Evolutionary conservation across 2,113 vertebrate genomes (phyloP).

Genomic region (mouse (Mus musculus)): DNA sequence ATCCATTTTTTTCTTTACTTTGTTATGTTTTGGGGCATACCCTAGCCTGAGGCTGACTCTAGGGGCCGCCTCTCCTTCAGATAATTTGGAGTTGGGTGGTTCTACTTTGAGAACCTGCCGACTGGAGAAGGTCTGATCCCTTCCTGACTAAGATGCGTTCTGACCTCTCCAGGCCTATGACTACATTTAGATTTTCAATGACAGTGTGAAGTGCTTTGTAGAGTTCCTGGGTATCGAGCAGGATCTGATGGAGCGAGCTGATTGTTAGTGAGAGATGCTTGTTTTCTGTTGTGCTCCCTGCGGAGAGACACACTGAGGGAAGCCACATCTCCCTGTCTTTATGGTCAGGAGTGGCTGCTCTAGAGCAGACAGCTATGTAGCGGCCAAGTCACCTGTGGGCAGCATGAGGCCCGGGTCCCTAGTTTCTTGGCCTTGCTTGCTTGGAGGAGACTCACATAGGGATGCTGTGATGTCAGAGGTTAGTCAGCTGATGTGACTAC

Average conservation of each 20-base stretch:
- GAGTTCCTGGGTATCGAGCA: background rate
- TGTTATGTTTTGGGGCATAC: background rate
- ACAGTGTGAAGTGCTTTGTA: background rate
- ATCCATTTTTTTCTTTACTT: background rate
- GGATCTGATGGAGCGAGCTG: background rate
- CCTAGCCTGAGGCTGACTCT: background rate
- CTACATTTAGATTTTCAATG: background rate
- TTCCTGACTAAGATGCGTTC: background rate
- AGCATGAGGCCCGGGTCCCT: rapidly evolving
- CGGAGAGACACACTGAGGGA: background rate
- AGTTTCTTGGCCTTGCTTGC: background rate
- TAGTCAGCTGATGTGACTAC: background rate
- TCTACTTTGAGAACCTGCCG: background rate
- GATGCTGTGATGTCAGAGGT: background rate
- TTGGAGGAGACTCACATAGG: rapidly evolving
- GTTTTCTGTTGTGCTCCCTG: background rate
- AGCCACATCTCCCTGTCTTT: background rate
- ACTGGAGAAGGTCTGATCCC: background rate
- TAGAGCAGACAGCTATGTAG: rapidly evolving
- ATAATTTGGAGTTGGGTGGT: background rate
- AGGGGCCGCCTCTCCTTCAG: background rate
- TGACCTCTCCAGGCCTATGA: background rate
- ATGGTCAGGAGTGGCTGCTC: background rate
- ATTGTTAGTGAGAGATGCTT: background rate
- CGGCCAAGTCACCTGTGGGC: rapidly evolving